Conservation (phyloP, 2,113 vertebrate species). For the Rhinoderma darwinii region DNA sequence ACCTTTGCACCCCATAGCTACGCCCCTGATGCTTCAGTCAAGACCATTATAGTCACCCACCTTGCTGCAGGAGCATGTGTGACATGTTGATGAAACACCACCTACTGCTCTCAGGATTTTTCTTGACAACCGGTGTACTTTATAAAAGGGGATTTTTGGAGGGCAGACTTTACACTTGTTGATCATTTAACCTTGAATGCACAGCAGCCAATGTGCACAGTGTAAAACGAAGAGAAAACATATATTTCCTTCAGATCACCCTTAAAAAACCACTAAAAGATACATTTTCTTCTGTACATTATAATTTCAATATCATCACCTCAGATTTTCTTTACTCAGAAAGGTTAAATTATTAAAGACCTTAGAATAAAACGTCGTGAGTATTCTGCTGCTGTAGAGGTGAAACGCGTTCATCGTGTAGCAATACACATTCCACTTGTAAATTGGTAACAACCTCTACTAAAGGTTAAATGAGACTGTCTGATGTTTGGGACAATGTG, state of each 20-base stretch:
- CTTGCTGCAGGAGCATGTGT: not conserved
- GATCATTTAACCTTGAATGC: not conserved
- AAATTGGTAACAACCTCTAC: not conserved
- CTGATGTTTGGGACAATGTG: slow-evolving; percentile 30
- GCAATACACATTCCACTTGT: not conserved
- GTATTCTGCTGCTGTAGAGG: not conserved
- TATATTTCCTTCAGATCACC: no score
- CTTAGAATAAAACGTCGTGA: not conserved
- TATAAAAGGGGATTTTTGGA: no score
- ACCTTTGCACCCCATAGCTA: no score
- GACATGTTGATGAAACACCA: not conserved
- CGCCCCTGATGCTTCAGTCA: not conserved
- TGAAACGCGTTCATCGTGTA: not conserved
- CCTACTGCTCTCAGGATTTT: no score
- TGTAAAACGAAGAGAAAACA: not conserved
- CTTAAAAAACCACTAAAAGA: no score
- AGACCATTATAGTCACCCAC: not conserved
- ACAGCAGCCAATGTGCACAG: not conserved
- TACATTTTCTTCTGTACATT: no score
- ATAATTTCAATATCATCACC: no score
- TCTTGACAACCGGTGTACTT: no score
- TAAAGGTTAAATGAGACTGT: not conserved
- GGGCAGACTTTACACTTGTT: not conserved
- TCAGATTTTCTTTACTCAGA: no score
- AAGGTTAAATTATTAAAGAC: not conserved